These are phyloP conservation scores for Hormaphis cornu DNA, from an alignment of 1,140 invertebrate genomes.

Conservation along the genomic window DNA sequence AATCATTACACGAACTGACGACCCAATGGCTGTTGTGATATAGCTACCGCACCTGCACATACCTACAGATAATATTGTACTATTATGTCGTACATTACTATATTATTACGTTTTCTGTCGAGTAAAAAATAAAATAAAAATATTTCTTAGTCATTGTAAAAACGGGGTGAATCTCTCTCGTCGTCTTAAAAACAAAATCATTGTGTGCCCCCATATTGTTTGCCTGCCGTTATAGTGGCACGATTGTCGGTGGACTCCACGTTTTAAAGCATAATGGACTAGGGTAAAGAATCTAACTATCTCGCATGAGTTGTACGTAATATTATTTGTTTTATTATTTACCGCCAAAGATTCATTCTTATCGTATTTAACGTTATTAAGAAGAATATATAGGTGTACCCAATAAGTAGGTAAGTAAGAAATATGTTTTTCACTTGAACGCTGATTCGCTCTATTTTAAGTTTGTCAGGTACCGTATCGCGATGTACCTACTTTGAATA, in stretches of 20 bases:
- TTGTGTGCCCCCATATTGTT: too few species aligned
- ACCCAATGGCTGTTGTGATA: too few species aligned
- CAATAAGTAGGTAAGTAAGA: too few species aligned
- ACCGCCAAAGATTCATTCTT: too few species aligned
- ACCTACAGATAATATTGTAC: background rate
- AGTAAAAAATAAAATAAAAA: constrained; percentile 17
- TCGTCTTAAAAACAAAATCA: background rate
- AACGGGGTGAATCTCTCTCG: background rate
- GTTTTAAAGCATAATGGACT: background rate
- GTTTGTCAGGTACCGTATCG: too few species aligned
- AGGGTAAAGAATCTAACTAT: background rate
- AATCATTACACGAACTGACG: constrained; percentile 14
- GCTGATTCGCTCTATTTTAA: too few species aligned
- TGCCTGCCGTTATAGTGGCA: constrained; percentile 5
- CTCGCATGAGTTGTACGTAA: constrained; percentile 7
- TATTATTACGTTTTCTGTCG: background rate
- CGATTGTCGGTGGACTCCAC: background rate
- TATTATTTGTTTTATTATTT: too few species aligned
- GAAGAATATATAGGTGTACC: too few species aligned
- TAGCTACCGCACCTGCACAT: too few species aligned
- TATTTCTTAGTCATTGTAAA: background rate
- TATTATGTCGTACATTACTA: background rate
- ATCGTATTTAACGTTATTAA: too few species aligned
- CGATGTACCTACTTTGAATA: too few species aligned
- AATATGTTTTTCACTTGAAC: too few species aligned